phyloP scores from a whole-genome alignment of 2,113 vertebrate genomes.

The Stigmatopora argus region DNA sequence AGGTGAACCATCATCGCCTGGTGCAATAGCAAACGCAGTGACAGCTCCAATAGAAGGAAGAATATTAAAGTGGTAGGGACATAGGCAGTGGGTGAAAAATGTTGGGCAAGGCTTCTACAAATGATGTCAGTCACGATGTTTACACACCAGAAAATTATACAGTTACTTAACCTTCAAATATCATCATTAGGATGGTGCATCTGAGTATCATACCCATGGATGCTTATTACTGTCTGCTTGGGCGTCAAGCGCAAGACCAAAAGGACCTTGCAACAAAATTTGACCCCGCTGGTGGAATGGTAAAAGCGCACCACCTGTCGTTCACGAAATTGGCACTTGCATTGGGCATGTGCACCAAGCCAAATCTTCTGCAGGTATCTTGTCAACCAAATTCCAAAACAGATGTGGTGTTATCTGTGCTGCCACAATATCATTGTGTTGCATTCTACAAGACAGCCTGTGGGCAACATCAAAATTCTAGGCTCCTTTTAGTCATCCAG shows the following conservation, averaged over 20 bases:
- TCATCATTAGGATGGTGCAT: not conserved
- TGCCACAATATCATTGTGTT: no score
- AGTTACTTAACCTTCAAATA: not conserved
- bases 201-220: not conserved
- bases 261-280: no score
- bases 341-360: no score
- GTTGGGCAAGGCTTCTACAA: constrained; percentile 9
- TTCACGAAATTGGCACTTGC: no score
- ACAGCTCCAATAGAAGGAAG: constrained; percentile 30
- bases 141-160: not conserved
- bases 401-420: no score
- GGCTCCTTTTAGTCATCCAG: not conserved
- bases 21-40: constrained; percentile 22
- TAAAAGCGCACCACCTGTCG: no score
- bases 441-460: not conserved
- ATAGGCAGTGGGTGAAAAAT: constrained; percentile 7
- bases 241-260: no score
- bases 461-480: not conserved
- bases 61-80: not conserved
- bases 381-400: no score
- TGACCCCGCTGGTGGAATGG: no score
- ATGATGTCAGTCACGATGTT: constrained; percentile 1
- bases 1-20: constrained; percentile 33
- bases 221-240: no score
- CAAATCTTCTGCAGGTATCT: not conserved